Evolutionary conservation across 2,797 vertebrate genomes (phyloP), one percentile per base, ranked within the genome.

Genomic region (Philypnodon macrostomus): DNA sequence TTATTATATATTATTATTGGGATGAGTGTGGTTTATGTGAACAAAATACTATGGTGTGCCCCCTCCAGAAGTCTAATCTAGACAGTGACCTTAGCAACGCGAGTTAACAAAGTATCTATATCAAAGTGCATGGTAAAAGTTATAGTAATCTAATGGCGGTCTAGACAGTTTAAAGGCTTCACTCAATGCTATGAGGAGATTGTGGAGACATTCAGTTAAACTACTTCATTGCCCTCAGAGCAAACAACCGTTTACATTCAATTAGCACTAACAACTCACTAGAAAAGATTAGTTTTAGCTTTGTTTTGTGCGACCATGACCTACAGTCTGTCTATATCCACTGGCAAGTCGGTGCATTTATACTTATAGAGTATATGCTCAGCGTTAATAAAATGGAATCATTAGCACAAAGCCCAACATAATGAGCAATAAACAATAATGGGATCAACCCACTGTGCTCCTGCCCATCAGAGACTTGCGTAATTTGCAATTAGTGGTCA

Each of bases 171-270:
- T 81, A 70, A 84, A 77, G 78, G 77, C 78, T 79, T 23, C 38
- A 52, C 71, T 80, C 68, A 66, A 78, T 78, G 83, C 79, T 77
- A 85, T 69, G 47, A 66, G 77, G 58, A 66, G 64, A 75, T 84
- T 81, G 47, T 31, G 40, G 27, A 74, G 41, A 60, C 57, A 68
- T 79, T 82, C 75, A 49, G 66, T 74, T 67, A 56, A 61, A 49
- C 68, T 66, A 79, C 74, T 82, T 85, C 75, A 80, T 75, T 75
- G 78, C 57, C 67, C 66, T 65, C 71, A 58, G 56, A 79, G 72
- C 75, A 85, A 84, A 85, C 79, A 84, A 84, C 80, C 73, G 68
- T 85, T 87, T 84, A 80, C 81, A 85, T 84, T 85, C 80, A 87
- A 84, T 85, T 83, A 83, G 75, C 75, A 68, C 74, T 60, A 38